These are phyloP conservation scores for Trachythela sp. DNA, from an alignment of 64 coral and sea anemone species.

Conservation along the genomic window DNA sequence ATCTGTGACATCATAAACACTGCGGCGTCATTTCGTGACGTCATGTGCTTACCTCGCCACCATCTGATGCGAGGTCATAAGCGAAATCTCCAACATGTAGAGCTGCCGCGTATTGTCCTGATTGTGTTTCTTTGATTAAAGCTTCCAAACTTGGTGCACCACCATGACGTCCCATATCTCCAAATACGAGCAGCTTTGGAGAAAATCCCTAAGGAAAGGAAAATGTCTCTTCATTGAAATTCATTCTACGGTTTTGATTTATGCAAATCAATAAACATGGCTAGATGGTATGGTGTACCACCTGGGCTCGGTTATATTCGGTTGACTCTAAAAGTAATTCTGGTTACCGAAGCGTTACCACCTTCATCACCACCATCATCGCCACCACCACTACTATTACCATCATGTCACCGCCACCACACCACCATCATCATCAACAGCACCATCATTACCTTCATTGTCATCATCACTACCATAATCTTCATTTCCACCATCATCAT, in stretches of 20 bases:
- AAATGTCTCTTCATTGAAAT: background rate
- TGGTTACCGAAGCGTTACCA: too few species aligned
- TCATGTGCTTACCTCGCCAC: constrained; percentile 56
- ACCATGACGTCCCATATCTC: constrained; percentile 81
- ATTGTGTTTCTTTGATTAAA: constrained; percentile 57
- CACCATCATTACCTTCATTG: too few species aligned
- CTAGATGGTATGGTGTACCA: too few species aligned
- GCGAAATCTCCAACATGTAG: constrained; percentile 80
- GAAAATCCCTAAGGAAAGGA: constrained; percentile 48
- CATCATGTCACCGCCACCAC: too few species aligned
- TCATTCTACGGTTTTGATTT: too few species aligned
- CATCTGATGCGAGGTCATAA: constrained; percentile 61
- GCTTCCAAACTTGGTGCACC: constrained; percentile 61
- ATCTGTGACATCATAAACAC: too few species aligned
- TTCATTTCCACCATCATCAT: too few species aligned
- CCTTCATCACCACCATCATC: background rate
- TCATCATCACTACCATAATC: background rate
- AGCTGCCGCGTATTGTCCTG: constrained; percentile 56
- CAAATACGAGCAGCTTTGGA: constrained; percentile 69
- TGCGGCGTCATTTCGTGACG: background rate
- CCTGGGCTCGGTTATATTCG: too few species aligned
- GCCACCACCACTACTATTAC: background rate
- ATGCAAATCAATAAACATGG: too few species aligned
- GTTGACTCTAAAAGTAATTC: too few species aligned
- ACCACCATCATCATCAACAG: too few species aligned